Evolutionary conservation across 2,888 invertebrate genomes (phyloP), one percentile per base, ranked within the genome.

Genomic region (Acrobasis suavella): DNA sequence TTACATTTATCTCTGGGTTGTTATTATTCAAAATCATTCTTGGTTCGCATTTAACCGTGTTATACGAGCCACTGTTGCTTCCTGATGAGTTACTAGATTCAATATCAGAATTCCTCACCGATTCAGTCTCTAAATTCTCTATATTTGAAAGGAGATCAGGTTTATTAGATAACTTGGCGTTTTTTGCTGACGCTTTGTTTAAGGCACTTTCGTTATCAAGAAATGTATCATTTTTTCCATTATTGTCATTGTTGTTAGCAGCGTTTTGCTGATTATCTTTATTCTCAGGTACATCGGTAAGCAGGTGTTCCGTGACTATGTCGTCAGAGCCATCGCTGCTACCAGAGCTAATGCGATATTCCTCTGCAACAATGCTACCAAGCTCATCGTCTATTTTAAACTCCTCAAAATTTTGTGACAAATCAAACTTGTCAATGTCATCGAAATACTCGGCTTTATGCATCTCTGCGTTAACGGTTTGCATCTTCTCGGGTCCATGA

Each of bases 401-500:
- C 79, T 96, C 96, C 78, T 96, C 96, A 77, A 96, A 96, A 83
- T 96, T 96, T 80, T 96, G 95, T 67, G 95, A 94, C 74, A 96
- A 93, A 78, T 95, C 95, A 76, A 94, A 95, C 73, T 94, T 94
- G 78, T 93, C 93, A 72, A 93, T 93, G 70, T 92, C 91, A 65
- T 93, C 92, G 65, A 91, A 89, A 73, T 91, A 92, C 73, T 91
- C 89, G 15, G 86, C 84, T 76, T 92, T 91, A 60, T 89, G 85
- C 59, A 85, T 64, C 70, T 90, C 91, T 42, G 81, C 78, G 67
- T 82, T 83, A 49, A 69, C 67, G 39, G 69, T 32, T 68, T 78
- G 82, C 60, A 67, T 69, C 70, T 85, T 89, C 58, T 85, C 86
- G 5, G 82, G 74, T 37, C 74, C 82, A 49, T 86, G 85, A 65